Evolutionary conservation across 2,888 invertebrate species (phyloP).

Genomic region (Nesidiocoris tenuis): DNA sequence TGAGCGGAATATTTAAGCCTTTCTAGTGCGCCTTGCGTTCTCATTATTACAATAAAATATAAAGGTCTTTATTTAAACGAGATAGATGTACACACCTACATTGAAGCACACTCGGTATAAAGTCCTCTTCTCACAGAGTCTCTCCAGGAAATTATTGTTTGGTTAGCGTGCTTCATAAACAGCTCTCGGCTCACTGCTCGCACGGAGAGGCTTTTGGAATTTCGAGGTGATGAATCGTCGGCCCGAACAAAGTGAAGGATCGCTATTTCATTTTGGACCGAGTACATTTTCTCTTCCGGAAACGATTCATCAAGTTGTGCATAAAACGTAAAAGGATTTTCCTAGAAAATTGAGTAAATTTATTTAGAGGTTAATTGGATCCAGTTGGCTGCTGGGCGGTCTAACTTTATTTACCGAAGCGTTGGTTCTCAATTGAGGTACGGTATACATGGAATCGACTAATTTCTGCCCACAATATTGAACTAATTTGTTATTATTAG

Average conservation of each 20-base stretch:
- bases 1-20: slow-evolving; percentile 33
- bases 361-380: background rate
- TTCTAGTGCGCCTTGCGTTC: slow-evolving; percentile 7
- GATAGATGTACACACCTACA: background rate
- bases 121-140: too few species aligned
- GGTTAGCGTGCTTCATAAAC: slow-evolving; percentile 11
- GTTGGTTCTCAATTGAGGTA: too few species aligned
- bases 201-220: background rate
- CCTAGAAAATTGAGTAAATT: background rate
- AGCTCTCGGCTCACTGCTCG: background rate
- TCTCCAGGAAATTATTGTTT: slow-evolving; percentile 28
- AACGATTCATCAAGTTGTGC: background rate
- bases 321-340: background rate
- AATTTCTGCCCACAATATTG: too few species aligned
- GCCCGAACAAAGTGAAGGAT: background rate
- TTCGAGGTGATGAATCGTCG: background rate
- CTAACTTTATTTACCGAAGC: too few species aligned
- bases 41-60: slow-evolving; percentile 36
- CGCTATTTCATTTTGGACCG: background rate
- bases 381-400: background rate
- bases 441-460: too few species aligned
- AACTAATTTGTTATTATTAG: too few species aligned
- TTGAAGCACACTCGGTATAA: background rate
- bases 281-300: background rate
- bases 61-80: slow-evolving; percentile 30